Conservation (phyloP, 1,140 invertebrate species). For the Drosophila pandora region DNA sequence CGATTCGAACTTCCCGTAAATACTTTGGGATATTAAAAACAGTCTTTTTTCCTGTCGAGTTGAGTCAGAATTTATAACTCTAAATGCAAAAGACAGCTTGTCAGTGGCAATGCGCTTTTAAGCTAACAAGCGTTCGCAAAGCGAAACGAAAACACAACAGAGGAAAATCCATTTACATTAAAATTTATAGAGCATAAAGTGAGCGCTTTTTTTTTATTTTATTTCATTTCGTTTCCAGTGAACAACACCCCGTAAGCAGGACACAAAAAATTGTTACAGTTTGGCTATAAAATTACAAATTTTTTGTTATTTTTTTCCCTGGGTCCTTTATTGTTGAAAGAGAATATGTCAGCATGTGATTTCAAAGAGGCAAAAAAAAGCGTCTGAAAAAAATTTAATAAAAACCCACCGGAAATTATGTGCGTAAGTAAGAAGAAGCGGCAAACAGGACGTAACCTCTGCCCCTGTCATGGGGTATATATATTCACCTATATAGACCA, state of each 20-base stretch:
- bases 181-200: slow-evolving; percentile 82
- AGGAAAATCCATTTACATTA: slow-evolving; percentile 74
- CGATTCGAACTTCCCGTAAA: slow-evolving; percentile 19
- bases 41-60: slow-evolving; percentile 26
- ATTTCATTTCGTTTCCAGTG: slow-evolving; percentile 60
- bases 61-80: slow-evolving; percentile 74
- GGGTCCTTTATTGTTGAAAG: slow-evolving; percentile 58
- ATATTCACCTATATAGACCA: slow-evolving; percentile 44
- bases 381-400: slow-evolving; percentile 59
- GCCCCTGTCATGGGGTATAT: slow-evolving; percentile 17
- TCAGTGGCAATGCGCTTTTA: slow-evolving; percentile 80
- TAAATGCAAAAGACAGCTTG: slow-evolving; percentile 76
- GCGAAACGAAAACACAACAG: slow-evolving; percentile 50
- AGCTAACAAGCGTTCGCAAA: slow-evolving; percentile 72
- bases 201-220: slow-evolving; percentile 65
- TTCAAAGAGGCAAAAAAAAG: slow-evolving; percentile 33
- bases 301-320: slow-evolving; percentile 40
- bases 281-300: slow-evolving; percentile 75
- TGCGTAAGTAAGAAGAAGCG: slow-evolving; percentile 53
- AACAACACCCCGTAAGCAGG: slow-evolving; percentile 44
- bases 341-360: slow-evolving; percentile 82
- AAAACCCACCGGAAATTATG: slow-evolving; percentile 80
- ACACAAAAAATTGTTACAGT: slow-evolving; percentile 69
- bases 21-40: slow-evolving; percentile 15
- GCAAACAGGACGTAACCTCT: slow-evolving; percentile 39